These are phyloP conservation scores for Oncopodura yosiiana DNA, from an alignment of 1,140 invertebrate genomes.

Conservation along the genomic window DNA sequence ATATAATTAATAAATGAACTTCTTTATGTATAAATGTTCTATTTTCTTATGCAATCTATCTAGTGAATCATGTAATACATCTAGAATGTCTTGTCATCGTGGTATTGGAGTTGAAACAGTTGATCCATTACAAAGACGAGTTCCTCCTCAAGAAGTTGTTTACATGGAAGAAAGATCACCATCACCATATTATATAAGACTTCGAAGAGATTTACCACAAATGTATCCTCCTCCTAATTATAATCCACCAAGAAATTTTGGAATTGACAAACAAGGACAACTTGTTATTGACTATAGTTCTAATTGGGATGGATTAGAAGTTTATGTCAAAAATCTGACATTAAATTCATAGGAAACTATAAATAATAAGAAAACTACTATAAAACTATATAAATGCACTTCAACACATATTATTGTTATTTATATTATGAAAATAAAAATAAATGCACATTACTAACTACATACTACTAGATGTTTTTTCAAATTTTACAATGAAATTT, in stretches of 20 bases:
- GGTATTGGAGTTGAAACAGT: conserved; percentile 2
- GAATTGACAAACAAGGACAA: conserved; percentile 28
- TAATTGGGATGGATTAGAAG: conserved; percentile 32
- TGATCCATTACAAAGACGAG: conserved; percentile 11
- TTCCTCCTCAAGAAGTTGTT: no score
- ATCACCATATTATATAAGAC: conserved; percentile 26
- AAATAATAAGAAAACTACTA: no score
- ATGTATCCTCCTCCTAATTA: conserved; percentile 18
- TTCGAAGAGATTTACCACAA: conserved; percentile 19
- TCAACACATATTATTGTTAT: no score
- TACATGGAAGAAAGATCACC: no score
- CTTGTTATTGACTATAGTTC: conserved; percentile 32
- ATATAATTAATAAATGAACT: not conserved
- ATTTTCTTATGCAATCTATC: not conserved
- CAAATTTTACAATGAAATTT: no score
- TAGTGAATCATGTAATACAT: not conserved
- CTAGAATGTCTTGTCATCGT: not conserved
- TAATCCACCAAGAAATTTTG: conserved; percentile 26
- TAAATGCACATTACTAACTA: no score
- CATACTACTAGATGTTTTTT: no score
- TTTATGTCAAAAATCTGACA: conserved; percentile 29
- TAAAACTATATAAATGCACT: no score
- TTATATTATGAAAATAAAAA: no score
- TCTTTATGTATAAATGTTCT: not conserved
- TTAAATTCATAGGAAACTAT: no score